Conservation (phyloP, 2,113 vertebrate species). For the Oreochromis aureus region DNA sequence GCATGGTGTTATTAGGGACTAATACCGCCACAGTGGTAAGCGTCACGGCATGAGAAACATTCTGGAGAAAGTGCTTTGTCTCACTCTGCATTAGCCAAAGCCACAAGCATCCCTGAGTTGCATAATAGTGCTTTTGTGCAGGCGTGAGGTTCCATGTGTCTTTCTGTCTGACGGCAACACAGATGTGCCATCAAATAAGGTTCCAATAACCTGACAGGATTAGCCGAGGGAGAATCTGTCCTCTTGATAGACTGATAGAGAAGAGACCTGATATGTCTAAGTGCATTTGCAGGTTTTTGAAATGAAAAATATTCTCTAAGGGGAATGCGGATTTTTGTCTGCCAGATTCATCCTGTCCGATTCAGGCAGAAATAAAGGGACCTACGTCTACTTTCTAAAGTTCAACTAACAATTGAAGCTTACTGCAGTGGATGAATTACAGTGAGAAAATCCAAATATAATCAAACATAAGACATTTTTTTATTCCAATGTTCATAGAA, state of each 20-base stretch:
- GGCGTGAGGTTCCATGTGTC: conserved; percentile 14
- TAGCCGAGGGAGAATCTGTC: conserved; percentile 21
- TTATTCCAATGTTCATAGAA: background rate
- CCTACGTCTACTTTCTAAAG: background rate
- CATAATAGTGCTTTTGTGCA: conserved; percentile 37
- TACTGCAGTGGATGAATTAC: background rate
- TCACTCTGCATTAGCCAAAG: conserved; percentile 3
- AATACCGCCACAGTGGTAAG: conserved; percentile 15
- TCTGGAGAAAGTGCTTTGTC: background rate
- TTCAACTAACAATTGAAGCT: background rate
- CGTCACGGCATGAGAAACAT: background rate
- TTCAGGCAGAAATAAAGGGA: background rate
- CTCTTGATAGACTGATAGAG: conserved; percentile 11
- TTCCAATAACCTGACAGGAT: conserved; percentile 35
- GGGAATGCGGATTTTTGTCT: background rate
- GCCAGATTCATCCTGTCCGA: background rate
- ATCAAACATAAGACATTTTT: background rate
- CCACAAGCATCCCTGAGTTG: conserved; percentile 50
- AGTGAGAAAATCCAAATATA: background rate
- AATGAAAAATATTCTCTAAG: conserved; percentile 4
- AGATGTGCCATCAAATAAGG: conserved; percentile 9
- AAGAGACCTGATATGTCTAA: conserved; percentile 8
- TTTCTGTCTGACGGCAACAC: conserved; percentile 14
- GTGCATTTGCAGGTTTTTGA: conserved; percentile 40
- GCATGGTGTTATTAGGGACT: conserved; percentile 11